Evolutionary conservation across 2,888 invertebrate genomes (phyloP), one percentile per base, ranked within the genome.

Genomic region (Ligdia adustata): DNA sequence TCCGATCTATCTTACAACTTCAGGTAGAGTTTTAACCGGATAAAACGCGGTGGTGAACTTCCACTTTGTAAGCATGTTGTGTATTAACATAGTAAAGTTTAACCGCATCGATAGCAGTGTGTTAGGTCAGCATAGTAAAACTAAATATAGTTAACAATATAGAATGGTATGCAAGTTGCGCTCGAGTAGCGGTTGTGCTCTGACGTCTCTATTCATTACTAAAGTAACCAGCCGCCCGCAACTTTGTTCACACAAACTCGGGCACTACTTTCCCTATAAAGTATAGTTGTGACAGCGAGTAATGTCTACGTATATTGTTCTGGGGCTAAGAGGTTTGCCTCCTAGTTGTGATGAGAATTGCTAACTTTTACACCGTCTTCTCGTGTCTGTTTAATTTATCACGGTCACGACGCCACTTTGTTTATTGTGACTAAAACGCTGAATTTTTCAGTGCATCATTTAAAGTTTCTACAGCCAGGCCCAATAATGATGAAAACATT

Each of bases 261-360:
- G 68, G 75, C 70, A 62, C 80, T 82, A 85, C 83, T 88, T 87
- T 87, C 79, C 85, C 85, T 88, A 84, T 87, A 86, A 85, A 88
- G 79, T 85, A 84, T 79, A 87, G 76, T 82, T 86, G 84, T 87
- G 90, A 87, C 89, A 86, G 82, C 81, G 87, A 90, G 84, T 86
- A 88, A 89, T 88, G 86, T 84, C 82, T 79, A 80, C 82, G 82
- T 87, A 87, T 89, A 88, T 88, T 90, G 88, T 88, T 82, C 84
- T 78, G 88, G 88, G 88, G 85, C 82, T 86, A 86, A 87, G 89
- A 87, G 87, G 87, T 82, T 87, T 85, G 82, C 77, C 72, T 78
- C 66, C 75, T 76, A 79, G 74, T 81, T 84, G 79, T 70, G 79
- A 82, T 78, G 82, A 82, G 85, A 84, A 87, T 85, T 84, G 78